Evolutionary conservation across 2,797 vertebrate species (phyloP).

Genomic region (Calcarius lapponicus): DNA sequence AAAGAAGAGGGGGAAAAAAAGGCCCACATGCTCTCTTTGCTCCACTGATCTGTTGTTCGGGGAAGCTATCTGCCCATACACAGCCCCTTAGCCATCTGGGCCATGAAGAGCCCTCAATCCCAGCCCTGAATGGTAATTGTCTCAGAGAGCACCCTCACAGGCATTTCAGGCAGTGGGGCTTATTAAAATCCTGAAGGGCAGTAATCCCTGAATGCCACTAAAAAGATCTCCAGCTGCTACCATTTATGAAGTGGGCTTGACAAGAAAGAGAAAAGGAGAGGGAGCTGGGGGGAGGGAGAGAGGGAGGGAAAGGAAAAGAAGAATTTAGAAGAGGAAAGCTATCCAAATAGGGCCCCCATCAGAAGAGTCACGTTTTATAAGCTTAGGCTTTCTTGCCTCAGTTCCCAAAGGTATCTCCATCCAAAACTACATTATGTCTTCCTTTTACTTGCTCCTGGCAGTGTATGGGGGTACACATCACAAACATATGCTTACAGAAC

Average conservation of each 20-base stretch:
- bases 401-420: constrained; percentile 60
- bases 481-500: background rate
- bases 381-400: constrained; percentile 69
- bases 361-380: constrained; percentile 70
- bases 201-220: constrained; percentile 83
- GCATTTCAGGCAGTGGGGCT: constrained; percentile 77
- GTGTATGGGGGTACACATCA: background rate
- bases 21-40: constrained; percentile 15
- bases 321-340: constrained; percentile 73
- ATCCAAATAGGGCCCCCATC: constrained; percentile 72
- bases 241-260: constrained; percentile 81
- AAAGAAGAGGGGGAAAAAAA: background rate
- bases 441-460: constrained; percentile 33
- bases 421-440: constrained; percentile 42
- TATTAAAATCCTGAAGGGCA: constrained; percentile 87
- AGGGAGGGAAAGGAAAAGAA: constrained; percentile 6
- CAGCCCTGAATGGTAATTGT: constrained; percentile 79
- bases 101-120: constrained; percentile 67
- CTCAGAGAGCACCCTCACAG: constrained; percentile 80
- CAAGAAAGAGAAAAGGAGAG: constrained; percentile 57
- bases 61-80: constrained; percentile 23
- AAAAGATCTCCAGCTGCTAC: constrained; percentile 84
- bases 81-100: constrained; percentile 74
- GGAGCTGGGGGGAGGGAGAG: background rate
- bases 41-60: constrained; percentile 57